Evolutionary conservation across 2,113 vertebrate species (phyloP).

Genomic region (Pelvicachromis taeniatus): DNA sequence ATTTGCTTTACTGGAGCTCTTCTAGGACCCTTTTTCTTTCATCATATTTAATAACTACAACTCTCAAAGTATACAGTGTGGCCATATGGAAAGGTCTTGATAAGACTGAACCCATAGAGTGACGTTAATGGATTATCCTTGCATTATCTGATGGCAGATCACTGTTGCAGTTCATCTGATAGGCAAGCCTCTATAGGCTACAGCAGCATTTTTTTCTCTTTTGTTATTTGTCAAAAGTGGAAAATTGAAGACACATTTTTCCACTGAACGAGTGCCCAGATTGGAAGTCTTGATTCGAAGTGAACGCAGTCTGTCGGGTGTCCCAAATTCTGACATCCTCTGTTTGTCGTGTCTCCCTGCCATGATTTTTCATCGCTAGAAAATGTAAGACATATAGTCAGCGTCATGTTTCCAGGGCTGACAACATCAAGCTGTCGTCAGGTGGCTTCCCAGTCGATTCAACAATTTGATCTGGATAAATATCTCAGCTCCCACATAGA

Average conservation of each 20-base stretch:
- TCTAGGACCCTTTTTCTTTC: not conserved
- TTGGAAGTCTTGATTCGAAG: constrained; percentile 53
- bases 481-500: not conserved
- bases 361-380: constrained; percentile 23
- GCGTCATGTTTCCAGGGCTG: not conserved
- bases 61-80: constrained; percentile 2
- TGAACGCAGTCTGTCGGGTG: constrained; percentile 62
- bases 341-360: constrained; percentile 38
- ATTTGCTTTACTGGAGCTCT: not conserved
- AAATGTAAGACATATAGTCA: not conserved
- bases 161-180: constrained; percentile 55
- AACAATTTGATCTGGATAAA: not conserved
- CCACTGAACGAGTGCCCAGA: constrained; percentile 40
- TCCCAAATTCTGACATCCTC: constrained; percentile 34
- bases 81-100: constrained; percentile 47
- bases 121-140: constrained; percentile 50
- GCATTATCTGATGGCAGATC: constrained; percentile 47
- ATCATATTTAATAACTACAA: not conserved
- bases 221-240: constrained; percentile 51
- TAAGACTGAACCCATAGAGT: constrained; percentile 36
- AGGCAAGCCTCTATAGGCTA: constrained; percentile 30
- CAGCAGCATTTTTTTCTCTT: constrained; percentile 5
- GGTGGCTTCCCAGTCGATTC: not conserved
- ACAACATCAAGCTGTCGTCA: not conserved
- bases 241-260: constrained; percentile 74